Evolutionary conservation across 2,888 invertebrate species (phyloP).

Genomic region (Nomada lathburiana): DNA sequence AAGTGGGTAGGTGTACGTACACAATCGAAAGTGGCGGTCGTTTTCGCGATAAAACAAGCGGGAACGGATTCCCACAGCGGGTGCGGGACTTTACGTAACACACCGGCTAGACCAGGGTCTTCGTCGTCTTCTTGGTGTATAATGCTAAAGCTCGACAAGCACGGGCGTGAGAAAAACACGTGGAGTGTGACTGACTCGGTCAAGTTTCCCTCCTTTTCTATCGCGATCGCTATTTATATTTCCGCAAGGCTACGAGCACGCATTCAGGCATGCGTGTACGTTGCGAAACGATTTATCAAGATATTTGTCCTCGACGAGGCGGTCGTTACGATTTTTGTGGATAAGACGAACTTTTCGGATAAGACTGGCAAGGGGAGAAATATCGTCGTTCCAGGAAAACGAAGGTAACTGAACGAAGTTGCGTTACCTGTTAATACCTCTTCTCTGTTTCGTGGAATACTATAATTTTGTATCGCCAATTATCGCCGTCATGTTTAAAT

Average conservation of each 20-base stretch:
- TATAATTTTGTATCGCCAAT: not conserved
- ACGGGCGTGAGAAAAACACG: constrained; percentile 65
- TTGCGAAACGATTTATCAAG: constrained; percentile 76
- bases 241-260: constrained; percentile 63
- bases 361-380: too few species aligned
- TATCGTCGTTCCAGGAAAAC: not conserved
- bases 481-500: too few species aligned
- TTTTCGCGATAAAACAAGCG: constrained; percentile 23
- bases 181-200: constrained; percentile 59
- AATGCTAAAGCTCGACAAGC: constrained; percentile 30
- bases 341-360: constrained; percentile 36
- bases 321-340: constrained; percentile 36
- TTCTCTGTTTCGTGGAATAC: not conserved
- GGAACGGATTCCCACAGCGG: constrained; percentile 34
- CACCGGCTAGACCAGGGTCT: constrained; percentile 33
- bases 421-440: too few species aligned
- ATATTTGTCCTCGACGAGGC: constrained; percentile 70
- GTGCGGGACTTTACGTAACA: constrained; percentile 54
- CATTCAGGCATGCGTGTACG: constrained; percentile 40
- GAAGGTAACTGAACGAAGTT: not conserved
- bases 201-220: constrained; percentile 43
- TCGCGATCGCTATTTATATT: constrained; percentile 59
- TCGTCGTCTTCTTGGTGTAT: constrained; percentile 2
- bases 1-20: not conserved
- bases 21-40: constrained; percentile 12